Base-by-base conservation (phyloP, 2,113 vertebrate genomes). In the Chaetops frenatus region DNA sequence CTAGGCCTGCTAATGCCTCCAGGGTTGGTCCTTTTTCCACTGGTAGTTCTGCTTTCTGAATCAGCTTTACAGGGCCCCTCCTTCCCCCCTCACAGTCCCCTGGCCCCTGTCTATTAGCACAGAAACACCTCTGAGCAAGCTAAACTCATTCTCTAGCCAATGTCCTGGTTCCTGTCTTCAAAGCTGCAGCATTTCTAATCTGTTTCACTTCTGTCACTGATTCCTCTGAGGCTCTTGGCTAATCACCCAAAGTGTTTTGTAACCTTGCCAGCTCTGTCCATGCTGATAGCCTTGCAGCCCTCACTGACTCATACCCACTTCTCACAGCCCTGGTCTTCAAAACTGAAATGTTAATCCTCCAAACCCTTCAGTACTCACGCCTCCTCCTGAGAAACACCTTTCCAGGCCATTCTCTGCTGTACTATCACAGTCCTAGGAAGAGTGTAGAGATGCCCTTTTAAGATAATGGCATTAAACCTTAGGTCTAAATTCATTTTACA, bases 201-300 rank as follows among this genome's bases (percentile, higher is more conserved):
- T 84, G 29, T 90, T 96, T 94, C 67, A 79, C 72, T 94, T 92
- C 57, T 92, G 83, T 69, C 71, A 79, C 67, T 71, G 94, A 73
- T 88, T 94, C 67, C n/a, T 18, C 60, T 66, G 76, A 66, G 81
- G 78, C 71, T 94, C 50, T 36, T 73, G 77, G 72, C 89, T 95
- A 88, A 93, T 94, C 88, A 81, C 50, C 60, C 72, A 69, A 78
- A 86, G 67, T 45, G 73, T 53, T 97, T 31, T 76, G 86, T 95
- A 96, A 92, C 47, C 80, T 85, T 84, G 81, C 95, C 84, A 88
- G 31, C 64, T 48, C 60, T 88, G 74, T 86, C 61, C 92, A 74
- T 76, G 79, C 56, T 94, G 82, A 81, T 87, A 91, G 64, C 17
- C 0, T 84, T 73, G 45, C 65, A 81, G 57, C 36, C 53, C 40